phyloP scores from a whole-genome alignment of 1,140 invertebrate genomes.

The Brachionus rotundiformis region DNA sequence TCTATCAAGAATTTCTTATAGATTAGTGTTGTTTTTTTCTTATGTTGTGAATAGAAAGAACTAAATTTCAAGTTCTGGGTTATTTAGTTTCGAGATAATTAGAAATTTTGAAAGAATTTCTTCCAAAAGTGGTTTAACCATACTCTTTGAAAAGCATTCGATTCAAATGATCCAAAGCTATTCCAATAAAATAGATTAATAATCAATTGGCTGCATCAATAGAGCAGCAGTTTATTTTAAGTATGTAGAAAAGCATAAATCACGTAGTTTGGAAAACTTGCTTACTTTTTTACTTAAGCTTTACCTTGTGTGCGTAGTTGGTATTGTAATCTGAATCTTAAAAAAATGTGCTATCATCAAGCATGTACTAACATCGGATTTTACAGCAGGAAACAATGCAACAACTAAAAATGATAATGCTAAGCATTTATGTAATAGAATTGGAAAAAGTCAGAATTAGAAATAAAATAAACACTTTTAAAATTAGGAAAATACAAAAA shows the following conservation, averaged over 20 bases:
- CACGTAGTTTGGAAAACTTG: background rate
- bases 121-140: background rate
- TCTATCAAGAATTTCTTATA: background rate
- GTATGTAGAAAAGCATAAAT: background rate
- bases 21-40: background rate
- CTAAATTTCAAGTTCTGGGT: conserved; percentile 24
- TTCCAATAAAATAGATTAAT: background rate
- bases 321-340: conserved; percentile 9
- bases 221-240: background rate
- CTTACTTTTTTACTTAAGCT: background rate
- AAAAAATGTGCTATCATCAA: conserved; percentile 21
- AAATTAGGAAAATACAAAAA: background rate
- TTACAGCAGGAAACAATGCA: background rate
- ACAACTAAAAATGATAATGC: background rate
- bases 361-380: background rate
- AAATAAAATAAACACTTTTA: conserved; percentile 22
- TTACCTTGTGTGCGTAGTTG: background rate
- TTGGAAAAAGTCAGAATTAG: background rate
- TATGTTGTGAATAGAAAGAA: background rate
- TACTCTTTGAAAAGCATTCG: background rate
- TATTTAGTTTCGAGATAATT: conserved; percentile 43
- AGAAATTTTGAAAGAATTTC: background rate
- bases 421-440: conserved; percentile 4
- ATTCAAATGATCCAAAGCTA: conserved; percentile 19
- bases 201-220: conserved; percentile 12